Evolutionary conservation across 2,113 vertebrate genomes (phyloP).

Genomic region (Macrotis lagotis): DNA sequence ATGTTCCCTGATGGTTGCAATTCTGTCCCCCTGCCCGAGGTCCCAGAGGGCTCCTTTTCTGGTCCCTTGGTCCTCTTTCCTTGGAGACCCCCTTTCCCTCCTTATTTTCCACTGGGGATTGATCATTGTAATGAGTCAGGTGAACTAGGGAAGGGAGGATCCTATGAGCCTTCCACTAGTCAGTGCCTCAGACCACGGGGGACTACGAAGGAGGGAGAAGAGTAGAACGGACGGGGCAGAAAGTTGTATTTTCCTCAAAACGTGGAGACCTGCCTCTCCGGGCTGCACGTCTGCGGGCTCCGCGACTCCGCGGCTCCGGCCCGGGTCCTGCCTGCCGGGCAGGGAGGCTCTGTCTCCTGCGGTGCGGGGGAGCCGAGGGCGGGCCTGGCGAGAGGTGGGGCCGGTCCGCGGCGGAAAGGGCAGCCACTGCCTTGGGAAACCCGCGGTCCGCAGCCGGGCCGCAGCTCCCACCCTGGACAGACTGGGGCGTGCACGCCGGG

Average conservation of each 20-base stretch:
- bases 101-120: background rate
- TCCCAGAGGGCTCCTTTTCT: slow-evolving; percentile 60
- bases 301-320: background rate
- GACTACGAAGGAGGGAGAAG: background rate
- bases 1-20: slow-evolving; percentile 84
- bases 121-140: background rate
- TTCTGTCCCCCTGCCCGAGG: slow-evolving; percentile 57
- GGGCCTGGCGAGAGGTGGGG: slow-evolving; percentile 70
- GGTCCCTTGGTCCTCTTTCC: background rate
- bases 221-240: background rate
- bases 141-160: background rate
- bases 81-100: background rate
- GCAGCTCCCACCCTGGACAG: slow-evolving; percentile 24
- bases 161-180: background rate
- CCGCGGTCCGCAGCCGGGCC: slow-evolving; percentile 33
- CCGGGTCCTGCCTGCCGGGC: background rate
- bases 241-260: slow-evolving; percentile 39
- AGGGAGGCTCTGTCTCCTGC: no score
- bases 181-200: background rate
- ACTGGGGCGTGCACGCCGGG: background rate
- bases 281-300: no score
- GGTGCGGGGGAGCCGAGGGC: slow-evolving; percentile 57
- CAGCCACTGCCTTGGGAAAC: slow-evolving; percentile 78
- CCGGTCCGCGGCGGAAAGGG: slow-evolving; percentile 73
- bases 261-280: slow-evolving; percentile 46